Conservation (phyloP, 2,797 vertebrate species). For the Sarcophilus harrisii region DNA sequence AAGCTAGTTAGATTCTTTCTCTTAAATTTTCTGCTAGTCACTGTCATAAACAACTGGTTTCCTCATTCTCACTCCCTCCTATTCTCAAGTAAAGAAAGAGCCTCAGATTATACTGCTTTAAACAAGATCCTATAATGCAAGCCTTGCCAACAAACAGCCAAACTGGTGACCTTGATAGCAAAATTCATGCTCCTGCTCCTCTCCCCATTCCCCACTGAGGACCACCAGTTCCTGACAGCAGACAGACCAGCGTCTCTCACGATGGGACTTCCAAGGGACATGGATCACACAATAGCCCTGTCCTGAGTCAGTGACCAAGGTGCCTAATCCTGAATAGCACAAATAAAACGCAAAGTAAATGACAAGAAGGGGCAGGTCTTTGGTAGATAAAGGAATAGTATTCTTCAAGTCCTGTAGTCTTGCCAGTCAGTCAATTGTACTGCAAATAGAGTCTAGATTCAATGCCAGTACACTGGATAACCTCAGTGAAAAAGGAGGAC, state of each 20-base stretch:
- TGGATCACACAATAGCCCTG: neutral
- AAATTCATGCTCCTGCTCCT: neutral
- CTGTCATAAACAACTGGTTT: neutral
- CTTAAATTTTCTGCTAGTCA: neutral
- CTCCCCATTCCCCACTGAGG: neutral
- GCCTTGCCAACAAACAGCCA: neutral
- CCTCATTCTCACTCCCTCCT: neutral
- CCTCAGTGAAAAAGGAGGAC: neutral
- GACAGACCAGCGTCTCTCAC: neutral
- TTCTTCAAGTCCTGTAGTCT: neutral
- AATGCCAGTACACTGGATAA: neutral
- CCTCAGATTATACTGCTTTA: neutral
- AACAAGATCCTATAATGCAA: neutral
- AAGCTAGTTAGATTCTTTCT: neutral
- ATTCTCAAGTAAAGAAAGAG: neutral
- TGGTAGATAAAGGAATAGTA: neutral
- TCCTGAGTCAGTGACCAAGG: neutral
- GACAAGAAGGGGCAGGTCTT: neutral
- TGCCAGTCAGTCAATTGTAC: neutral
- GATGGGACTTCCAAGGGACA: neutral
- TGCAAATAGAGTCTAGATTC: neutral
- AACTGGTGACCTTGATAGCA: neutral
- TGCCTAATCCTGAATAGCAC: neutral
- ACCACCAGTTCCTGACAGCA: neutral
- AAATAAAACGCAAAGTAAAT: neutral